These are phyloP conservation scores for Cephus nigrinus DNA, from an alignment of 2,888 invertebrate species.

Conservation along the genomic window DNA sequence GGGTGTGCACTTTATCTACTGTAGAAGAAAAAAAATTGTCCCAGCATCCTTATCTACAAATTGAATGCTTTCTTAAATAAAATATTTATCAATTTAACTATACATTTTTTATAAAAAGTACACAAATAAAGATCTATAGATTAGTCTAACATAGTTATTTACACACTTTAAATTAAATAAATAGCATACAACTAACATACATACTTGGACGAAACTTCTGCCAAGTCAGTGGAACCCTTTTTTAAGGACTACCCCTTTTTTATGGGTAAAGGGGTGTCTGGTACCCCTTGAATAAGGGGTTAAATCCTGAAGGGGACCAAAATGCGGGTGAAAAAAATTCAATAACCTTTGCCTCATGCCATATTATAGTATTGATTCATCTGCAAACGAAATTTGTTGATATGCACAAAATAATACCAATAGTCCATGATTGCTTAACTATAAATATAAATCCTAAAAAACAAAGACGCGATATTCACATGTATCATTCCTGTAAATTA, in stretches of 20 bases:
- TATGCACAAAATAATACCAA: neutral
- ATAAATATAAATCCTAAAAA: neutral
- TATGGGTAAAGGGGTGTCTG: constrained; percentile 49
- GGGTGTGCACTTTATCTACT: constrained; percentile 32
- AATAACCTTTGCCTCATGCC: neutral
- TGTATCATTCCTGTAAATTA: neutral
- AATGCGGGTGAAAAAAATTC: constrained; percentile 10
- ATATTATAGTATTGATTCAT: neutral
- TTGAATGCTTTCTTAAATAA: neutral
- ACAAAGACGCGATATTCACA: neutral
- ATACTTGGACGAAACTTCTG: constrained; percentile 41
- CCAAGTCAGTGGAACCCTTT: constrained; percentile 44
- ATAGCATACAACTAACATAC: constrained; percentile 6
- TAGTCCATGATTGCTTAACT: neutral
- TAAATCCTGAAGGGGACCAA: constrained; percentile 10
- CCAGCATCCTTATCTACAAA: neutral
- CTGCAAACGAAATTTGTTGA: neutral
- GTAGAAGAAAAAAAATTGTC: constrained; percentile 43
- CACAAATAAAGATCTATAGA: constrained; percentile 1
- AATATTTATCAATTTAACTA: neutral
- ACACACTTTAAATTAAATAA: constrained; percentile 8
- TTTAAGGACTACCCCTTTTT: constrained; percentile 55
- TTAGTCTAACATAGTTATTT: neutral
- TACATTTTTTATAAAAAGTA: neutral
- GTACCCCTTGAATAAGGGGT: constrained; percentile 49